A percentile compares a stretch with the other conserved stretches of the same genome.
Evolutionary conservation across 2,888 invertebrate genomes (phyloP).

Genomic region (Leucophenga montana): DNA sequence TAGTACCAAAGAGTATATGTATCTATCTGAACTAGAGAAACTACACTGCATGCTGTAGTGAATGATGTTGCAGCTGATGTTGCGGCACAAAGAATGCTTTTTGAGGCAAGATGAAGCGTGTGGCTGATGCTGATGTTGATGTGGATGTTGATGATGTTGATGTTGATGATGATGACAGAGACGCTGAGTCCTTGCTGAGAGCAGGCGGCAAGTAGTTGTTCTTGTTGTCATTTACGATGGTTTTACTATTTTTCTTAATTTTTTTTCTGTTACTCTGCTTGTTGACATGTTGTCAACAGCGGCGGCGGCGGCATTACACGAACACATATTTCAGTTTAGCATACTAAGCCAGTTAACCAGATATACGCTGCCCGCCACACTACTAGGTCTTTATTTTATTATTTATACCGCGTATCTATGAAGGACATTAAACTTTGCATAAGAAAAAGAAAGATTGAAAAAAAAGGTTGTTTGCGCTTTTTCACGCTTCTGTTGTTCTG

Average conservation of each 20-base stretch:
- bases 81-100: too few species aligned
- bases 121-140: conserved; percentile 37
- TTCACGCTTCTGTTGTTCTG: background rate
- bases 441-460: background rate
- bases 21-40: background rate
- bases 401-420: conserved; percentile 57
- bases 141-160: conserved; percentile 24
- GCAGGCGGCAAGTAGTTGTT: conserved; percentile 43
- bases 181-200: conserved; percentile 50
- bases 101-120: too few species aligned
- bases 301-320: background rate
- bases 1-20: background rate
- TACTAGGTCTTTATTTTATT: conserved; percentile 51
- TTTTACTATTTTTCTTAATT: background rate
- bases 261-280: background rate
- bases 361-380: conserved; percentile 22
- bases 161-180: conserved; percentile 41
- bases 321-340: background rate
- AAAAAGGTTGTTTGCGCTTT: conserved; percentile 7
- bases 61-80: background rate
- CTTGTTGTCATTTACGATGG: conserved; percentile 47
- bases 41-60: background rate
- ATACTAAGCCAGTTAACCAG: conserved; percentile 3
- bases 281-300: background rate
- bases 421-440: conserved; percentile 65